Conservation (phyloP, 2,113 vertebrate genomes). For the Crocuta crocuta region DNA sequence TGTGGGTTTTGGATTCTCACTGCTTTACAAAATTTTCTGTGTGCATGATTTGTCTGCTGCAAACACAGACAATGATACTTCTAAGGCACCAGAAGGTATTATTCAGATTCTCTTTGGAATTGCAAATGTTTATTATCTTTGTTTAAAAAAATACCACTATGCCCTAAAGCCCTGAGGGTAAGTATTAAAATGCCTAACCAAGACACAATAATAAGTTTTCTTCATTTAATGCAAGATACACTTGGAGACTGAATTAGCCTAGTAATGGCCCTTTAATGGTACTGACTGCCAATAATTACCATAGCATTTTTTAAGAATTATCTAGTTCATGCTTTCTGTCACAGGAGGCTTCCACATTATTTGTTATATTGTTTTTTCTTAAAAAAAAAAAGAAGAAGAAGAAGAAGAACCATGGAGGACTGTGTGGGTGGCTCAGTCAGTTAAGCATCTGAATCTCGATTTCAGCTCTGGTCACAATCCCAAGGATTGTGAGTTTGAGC, state of each 20-base stretch:
- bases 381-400: not conserved
- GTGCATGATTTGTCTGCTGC: not conserved
- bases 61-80: not conserved
- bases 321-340: not conserved
- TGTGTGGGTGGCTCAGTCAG: too few species aligned
- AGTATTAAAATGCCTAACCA: slow-evolving; percentile 12
- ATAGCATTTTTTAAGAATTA: not conserved
- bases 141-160: not conserved
- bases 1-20: not conserved
- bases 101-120: not conserved
- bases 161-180: not conserved
- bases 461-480: too few species aligned
- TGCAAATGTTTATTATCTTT: not conserved
- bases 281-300: not conserved
- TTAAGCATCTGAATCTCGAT: too few species aligned
- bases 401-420: too few species aligned
- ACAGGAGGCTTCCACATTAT: not conserved
- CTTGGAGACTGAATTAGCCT: slow-evolving; percentile 10
- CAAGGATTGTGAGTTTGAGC: too few species aligned
- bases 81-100: not conserved
- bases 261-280: not conserved
- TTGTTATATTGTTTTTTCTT: not conserved
- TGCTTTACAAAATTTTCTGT: not conserved
- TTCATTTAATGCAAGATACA: not conserved
- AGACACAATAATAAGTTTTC: not conserved